Evolutionary conservation across 2,113 vertebrate species (phyloP).

Genomic region (Jaculus jaculus): DNA sequence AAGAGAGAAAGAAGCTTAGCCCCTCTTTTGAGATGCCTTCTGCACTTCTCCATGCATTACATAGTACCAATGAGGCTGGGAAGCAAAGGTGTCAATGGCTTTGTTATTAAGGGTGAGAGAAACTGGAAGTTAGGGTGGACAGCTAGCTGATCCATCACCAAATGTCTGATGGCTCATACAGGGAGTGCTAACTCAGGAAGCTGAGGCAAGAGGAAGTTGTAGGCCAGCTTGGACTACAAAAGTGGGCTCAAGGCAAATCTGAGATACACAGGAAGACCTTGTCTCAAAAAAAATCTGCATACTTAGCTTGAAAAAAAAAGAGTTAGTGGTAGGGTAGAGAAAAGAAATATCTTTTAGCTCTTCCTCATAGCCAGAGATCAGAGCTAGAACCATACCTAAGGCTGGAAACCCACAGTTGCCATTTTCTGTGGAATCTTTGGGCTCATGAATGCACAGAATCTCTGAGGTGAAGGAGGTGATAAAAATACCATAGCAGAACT

Average conservation of each 20-base stretch:
- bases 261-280: too few species aligned
- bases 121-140: neutral
- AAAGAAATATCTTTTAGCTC: neutral
- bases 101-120: neutral
- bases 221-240: neutral
- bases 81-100: neutral
- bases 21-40: neutral
- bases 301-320: neutral
- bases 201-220: neutral
- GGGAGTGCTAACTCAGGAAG: too few species aligned
- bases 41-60: neutral
- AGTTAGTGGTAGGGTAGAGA: neutral
- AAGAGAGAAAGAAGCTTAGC: neutral
- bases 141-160: neutral
- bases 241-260: too few species aligned
- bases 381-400: neutral
- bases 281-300: neutral
- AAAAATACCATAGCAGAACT: neutral
- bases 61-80: neutral
- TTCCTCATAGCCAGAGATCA: neutral
- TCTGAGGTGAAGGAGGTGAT: neutral
- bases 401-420: neutral
- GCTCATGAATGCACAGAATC: neutral
- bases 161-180: too few species aligned
- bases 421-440: neutral